A percentile compares a stretch with the other conserved stretches of the same genome.
Evolutionary conservation across 1,140 invertebrate genomes (phyloP).

Genomic region (Solen grandis): DNA sequence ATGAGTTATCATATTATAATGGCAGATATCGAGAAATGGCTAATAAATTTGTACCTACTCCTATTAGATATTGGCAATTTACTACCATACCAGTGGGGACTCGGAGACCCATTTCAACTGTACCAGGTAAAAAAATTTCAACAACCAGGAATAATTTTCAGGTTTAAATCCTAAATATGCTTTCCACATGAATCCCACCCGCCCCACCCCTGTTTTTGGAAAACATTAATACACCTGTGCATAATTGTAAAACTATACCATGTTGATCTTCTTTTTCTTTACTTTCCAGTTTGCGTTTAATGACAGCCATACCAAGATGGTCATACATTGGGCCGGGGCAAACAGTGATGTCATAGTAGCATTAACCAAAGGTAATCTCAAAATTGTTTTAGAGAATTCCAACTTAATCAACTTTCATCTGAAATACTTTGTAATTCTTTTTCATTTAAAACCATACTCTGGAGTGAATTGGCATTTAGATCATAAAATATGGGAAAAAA

Average conservation of each 20-base stretch:
- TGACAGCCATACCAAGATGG: conserved; percentile 92
- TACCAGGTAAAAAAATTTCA: neutral
- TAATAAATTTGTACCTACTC: too few species aligned
- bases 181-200: neutral
- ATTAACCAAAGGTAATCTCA: conserved; percentile 84
- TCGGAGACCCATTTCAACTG: neutral
- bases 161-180: neutral
- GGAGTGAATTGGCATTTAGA: neutral
- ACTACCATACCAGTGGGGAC: too few species aligned
- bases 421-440: too few species aligned
- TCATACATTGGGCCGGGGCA: conserved; percentile 94
- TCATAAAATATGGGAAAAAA: too few species aligned
- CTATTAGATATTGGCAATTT: too few species aligned
- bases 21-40: too few species aligned
- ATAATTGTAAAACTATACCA: neutral
- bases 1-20: too few species aligned
- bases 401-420: too few species aligned
- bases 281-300: conserved; percentile 84
- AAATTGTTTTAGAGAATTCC: too few species aligned
- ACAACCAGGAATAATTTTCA: neutral
- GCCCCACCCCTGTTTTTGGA: neutral
- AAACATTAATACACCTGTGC: neutral
- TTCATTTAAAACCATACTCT: too few species aligned
- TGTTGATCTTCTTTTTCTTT: conserved; percentile 45
- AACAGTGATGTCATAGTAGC: conserved; percentile 92